A percentile compares a stretch with the other conserved stretches of the same genome.
Evolutionary conservation across 1,140 invertebrate species (phyloP).

Genomic region (Zaprionus ornatus): DNA sequence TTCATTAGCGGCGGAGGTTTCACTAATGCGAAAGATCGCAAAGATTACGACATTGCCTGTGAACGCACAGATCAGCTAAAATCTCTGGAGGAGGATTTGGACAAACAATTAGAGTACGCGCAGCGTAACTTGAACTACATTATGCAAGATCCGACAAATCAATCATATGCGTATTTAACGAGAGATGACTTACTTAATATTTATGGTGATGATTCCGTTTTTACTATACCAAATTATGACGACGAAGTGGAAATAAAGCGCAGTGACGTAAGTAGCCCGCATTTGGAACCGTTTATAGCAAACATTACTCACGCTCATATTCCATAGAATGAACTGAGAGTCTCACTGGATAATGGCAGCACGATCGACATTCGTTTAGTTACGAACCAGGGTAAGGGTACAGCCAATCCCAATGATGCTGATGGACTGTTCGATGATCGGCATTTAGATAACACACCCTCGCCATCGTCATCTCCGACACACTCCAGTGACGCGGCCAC

Average conservation of each 20-base stretch:
- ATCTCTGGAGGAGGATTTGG: slow-evolving; percentile 65
- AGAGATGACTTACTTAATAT: slow-evolving; percentile 73
- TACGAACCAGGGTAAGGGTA: slow-evolving; percentile 72
- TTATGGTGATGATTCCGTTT: slow-evolving; percentile 72
- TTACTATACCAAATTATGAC: slow-evolving; percentile 78
- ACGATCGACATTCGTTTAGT: slow-evolving; percentile 80
- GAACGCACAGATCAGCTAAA: slow-evolving; percentile 63
- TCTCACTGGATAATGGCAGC: slow-evolving; percentile 77
- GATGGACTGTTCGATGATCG: slow-evolving; percentile 57
- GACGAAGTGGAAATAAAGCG: slow-evolving; percentile 74
- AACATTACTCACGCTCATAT: neutral
- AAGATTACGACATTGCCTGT: slow-evolving; percentile 56
- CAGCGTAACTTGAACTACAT: slow-evolving; percentile 73
- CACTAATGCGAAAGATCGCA: slow-evolving; percentile 66
- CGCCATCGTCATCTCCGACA: slow-evolving; percentile 66
- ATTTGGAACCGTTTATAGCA: neutral
- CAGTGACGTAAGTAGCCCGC: slow-evolving; percentile 37
- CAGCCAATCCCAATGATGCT: slow-evolving; percentile 54
- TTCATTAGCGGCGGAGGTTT: slow-evolving; percentile 61
- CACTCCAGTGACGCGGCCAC: slow-evolving; percentile 59
- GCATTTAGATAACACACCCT: slow-evolving; percentile 66
- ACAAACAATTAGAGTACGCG: slow-evolving; percentile 72
- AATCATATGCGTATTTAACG: slow-evolving; percentile 79
- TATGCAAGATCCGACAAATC: slow-evolving; percentile 72
- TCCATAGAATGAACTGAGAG: slow-evolving; percentile 52